A percentile compares a stretch with the other conserved stretches of the same genome.
Evolutionary conservation across 1,140 invertebrate species (phyloP).

Genomic region (Drosophila nigromelanica): DNA sequence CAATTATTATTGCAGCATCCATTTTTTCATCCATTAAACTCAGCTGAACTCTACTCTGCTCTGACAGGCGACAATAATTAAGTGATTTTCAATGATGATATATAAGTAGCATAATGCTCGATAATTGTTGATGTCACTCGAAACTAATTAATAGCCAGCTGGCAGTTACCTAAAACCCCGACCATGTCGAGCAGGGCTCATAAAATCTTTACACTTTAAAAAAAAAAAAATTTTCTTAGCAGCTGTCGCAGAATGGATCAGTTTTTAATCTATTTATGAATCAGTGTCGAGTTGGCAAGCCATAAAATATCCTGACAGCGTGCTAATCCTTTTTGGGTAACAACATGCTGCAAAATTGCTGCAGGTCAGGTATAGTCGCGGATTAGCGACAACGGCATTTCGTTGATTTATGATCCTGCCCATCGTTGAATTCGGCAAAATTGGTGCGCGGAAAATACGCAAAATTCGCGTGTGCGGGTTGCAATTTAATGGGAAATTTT

Average conservation of each 20-base stretch:
- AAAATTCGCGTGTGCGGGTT: conserved; percentile 69
- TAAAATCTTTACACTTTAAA: conserved; percentile 8
- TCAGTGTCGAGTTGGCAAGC: conserved; percentile 49
- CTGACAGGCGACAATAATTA: conserved; percentile 8
- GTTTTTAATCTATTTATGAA: conserved; percentile 78
- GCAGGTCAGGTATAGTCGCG: conserved; percentile 1
- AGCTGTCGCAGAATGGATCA: conserved; percentile 57
- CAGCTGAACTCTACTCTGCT: background rate
- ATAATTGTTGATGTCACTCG: conserved; percentile 38
- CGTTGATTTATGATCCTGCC: conserved; percentile 45
- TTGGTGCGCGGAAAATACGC: conserved; percentile 72
- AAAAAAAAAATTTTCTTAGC: conserved; percentile 14
- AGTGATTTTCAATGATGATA: conserved; percentile 23
- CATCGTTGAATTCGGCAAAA: conserved; percentile 38
- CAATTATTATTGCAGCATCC: conserved; percentile 27
- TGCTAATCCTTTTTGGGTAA: conserved; percentile 59
- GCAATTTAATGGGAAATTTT: conserved; percentile 51
- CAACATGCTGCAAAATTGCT: background rate
- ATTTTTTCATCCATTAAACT: conserved; percentile 39
- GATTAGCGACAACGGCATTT: conserved; percentile 36
- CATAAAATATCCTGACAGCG: conserved; percentile 46
- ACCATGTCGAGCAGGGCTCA: conserved; percentile 1
- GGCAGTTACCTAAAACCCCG: conserved; percentile 2
- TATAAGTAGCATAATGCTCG: conserved; percentile 24
- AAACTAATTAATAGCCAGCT: conserved; percentile 31